A percentile compares a stretch with the other conserved stretches of the same genome.
These are phyloP conservation scores for Pharmacophagus antenor DNA, from an alignment of 2,888 invertebrate species.

Conservation along the genomic window DNA sequence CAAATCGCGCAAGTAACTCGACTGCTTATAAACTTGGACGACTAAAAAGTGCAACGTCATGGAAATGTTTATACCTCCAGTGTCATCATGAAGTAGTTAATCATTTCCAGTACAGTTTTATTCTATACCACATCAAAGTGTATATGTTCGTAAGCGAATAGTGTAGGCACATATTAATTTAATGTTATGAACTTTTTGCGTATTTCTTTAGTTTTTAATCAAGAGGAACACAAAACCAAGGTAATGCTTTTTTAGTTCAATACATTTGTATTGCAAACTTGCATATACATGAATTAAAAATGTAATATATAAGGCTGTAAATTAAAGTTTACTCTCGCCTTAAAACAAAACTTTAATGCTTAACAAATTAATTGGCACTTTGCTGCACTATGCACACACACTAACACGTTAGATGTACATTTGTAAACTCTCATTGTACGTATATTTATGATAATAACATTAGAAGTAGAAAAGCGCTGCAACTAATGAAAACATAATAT, in stretches of 20 bases:
- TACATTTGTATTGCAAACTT: too few relatives aligned
- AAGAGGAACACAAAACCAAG: not conserved
- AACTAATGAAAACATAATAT: too few relatives aligned
- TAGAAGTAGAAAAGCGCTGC: too few relatives aligned
- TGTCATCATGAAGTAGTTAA: constrained; percentile 3
- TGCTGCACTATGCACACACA: too few relatives aligned
- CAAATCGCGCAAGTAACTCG: constrained; percentile 7
- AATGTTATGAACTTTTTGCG: not conserved
- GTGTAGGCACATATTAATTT: not conserved
- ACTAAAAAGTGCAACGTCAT: constrained; percentile 3
- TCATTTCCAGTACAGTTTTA: constrained; percentile 6
- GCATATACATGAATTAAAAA: too few relatives aligned
- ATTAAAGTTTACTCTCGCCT: too few relatives aligned
- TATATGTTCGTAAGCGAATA: not conserved
- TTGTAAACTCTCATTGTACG: too few relatives aligned
- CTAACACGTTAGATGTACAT: too few relatives aligned
- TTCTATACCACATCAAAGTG: not conserved
- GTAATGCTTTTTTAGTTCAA: not conserved
- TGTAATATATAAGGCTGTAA: too few relatives aligned
- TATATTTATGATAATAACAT: too few relatives aligned
- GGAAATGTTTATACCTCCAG: not conserved
- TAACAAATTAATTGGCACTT: too few relatives aligned
- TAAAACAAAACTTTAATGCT: too few relatives aligned
- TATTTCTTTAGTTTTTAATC: not conserved
- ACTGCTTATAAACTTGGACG: constrained; percentile 4